Conservation (phyloP, 1,140 invertebrate species). For the Pectinophora gossypiella region DNA sequence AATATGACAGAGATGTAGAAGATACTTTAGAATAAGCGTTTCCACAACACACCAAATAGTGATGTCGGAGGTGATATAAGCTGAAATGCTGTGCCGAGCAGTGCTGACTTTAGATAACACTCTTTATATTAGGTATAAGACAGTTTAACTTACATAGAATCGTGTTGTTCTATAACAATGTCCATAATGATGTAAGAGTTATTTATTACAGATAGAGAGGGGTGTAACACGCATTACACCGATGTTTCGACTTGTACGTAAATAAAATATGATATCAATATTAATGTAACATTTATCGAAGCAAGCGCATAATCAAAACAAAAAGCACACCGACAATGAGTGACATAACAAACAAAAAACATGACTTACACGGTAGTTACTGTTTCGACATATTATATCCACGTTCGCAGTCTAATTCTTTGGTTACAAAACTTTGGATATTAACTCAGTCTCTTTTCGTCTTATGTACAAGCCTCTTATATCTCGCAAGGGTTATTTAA, state of each 20-base stretch:
- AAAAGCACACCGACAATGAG: slow-evolving; percentile 72
- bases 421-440: slow-evolving; percentile 66
- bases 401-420: slow-evolving; percentile 54
- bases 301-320: slow-evolving; percentile 64
- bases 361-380: slow-evolving; percentile 70
- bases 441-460: slow-evolving; percentile 67
- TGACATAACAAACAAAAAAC: slow-evolving; percentile 73
- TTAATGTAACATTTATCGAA: slow-evolving; percentile 46
- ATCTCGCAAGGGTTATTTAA: slow-evolving; percentile 59
- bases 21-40: no score
- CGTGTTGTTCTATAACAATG: no score
- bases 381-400: slow-evolving; percentile 66
- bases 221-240: no score
- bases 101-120: no score
- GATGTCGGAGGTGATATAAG: no score
- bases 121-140: no score
- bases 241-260: slow-evolving; percentile 23
- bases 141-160: no score
- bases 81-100: no score
- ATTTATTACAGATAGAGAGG: no score
- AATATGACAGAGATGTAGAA: no score
- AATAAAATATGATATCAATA: slow-evolving; percentile 28
- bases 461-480: slow-evolving; percentile 62
- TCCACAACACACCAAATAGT: no score
- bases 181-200: no score